Conservation (phyloP, 2,797 vertebrate species). For the Catamblyrhynchus diadema region DNA sequence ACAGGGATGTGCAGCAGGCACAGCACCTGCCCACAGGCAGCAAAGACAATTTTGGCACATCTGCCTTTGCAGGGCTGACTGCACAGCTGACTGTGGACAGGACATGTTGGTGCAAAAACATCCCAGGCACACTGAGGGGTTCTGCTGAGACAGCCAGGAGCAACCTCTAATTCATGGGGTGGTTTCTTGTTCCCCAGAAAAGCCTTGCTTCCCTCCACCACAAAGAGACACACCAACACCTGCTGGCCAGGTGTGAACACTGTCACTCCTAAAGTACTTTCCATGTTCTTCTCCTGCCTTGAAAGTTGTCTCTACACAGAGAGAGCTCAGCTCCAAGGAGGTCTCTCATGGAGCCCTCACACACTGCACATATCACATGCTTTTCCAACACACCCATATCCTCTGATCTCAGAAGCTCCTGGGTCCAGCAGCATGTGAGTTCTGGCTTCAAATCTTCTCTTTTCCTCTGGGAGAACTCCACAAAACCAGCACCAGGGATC, state of each 20-base stretch:
- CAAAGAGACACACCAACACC: background rate
- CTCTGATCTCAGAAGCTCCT: background rate
- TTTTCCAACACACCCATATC: background rate
- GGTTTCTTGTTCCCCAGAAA: background rate
- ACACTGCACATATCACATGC: rapidly evolving
- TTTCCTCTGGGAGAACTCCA: background rate
- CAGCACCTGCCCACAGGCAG: background rate
- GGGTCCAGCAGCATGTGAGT: background rate
- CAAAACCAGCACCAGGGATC: background rate
- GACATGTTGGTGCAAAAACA: background rate
- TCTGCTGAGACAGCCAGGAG: background rate
- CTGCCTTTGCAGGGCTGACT: background rate
- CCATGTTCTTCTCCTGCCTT: background rate
- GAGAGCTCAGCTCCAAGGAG: background rate
- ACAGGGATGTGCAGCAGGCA: background rate
- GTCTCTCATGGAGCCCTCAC: background rate
- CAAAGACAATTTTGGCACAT: background rate
- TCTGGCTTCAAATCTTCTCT: background rate
- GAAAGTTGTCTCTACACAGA: background rate
- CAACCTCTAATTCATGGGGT: background rate
- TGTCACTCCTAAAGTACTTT: background rate
- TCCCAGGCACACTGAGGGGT: background rate
- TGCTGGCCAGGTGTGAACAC: background rate
- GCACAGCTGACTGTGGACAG: background rate
- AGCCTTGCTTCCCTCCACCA: background rate